Base-by-base conservation (phyloP, 2,113 vertebrate genomes). In the Petaurus breviceps region DNA sequence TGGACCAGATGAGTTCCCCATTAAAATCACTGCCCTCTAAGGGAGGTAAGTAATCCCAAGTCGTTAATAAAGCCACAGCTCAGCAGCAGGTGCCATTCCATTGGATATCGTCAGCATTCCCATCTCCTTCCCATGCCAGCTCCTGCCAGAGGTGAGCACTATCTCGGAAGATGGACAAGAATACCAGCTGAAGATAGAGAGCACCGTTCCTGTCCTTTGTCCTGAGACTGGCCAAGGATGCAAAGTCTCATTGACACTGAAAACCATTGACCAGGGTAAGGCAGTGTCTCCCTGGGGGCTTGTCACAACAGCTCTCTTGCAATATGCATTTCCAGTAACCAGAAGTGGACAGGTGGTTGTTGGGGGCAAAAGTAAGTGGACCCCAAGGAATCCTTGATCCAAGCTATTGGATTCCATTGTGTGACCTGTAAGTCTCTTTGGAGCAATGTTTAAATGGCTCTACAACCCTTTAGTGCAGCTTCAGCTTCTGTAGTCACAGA, bases 201-300 rank as follows among this genome's bases (percentile, higher is more conserved):
- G 99, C 97, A 99, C 98, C 0, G 49, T 99, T 96, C 99, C 99
- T 89, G 51, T 99, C 51, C 98, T 98, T 53, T 99, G 99, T 98
- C 95, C 98, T 52, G 95, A 98, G 57, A 93, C 98, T 54, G 89
- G 98, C 96, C 98, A 98, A 54, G 98, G 95, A 54, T 99, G 99
- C 97, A 97, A 98, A 97, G 97, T 99, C 93, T 98, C 98, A 54
- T 93, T 99, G 97, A 98, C 93, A 90, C 96, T 99, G 94, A 98
- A 96, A 94, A 99, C 98, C 14, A 90, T 98, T 96, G 99, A 99
- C 96, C 96, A 98, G 98, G 99, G 99, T 99, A 98, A 98, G 97
- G 51, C 54, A 84, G 19, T 6, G 1, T 68, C n/a, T 77, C 68
- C 7, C 16, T 43, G 7, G 14, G 7, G 37, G 37, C 6, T 22